Percentiles rank a stretch among this genome's conserved stretches.
phyloP scores from a whole-genome alignment of 2,797 vertebrate genomes.

The Aldrovandia affinis region DNA sequence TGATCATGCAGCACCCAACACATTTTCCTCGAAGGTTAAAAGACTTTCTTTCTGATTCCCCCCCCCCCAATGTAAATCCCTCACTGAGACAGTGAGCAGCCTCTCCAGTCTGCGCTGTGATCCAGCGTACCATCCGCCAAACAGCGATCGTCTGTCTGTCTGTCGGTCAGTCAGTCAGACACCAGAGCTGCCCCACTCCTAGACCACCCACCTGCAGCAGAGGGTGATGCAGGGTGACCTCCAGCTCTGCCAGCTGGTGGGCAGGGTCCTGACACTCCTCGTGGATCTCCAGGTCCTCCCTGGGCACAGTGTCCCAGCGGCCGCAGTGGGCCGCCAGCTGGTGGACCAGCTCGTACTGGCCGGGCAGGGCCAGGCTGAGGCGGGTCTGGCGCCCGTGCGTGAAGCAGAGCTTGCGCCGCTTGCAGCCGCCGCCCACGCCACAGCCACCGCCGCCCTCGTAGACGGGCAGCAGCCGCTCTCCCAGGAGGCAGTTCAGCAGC shows the following conservation, averaged over 20 bases:
- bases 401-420: conserved; percentile 87
- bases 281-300: conserved; percentile 88
- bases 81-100: neutral
- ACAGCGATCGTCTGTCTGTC: no score
- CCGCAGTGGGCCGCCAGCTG: conserved; percentile 86
- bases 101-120: no score
- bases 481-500: conserved; percentile 88
- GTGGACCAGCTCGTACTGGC: conserved; percentile 94
- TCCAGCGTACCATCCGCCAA: no score
- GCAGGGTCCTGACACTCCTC: conserved; percentile 86
- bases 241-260: conserved; percentile 87
- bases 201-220: conserved; percentile 82
- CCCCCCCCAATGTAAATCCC: no score
- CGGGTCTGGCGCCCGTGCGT: conserved; percentile 85
- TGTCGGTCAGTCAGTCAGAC: no score
- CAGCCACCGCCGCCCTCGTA: conserved; percentile 68
- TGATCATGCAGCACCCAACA: neutral
- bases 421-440: conserved; percentile 73
- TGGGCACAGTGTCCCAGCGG: conserved; percentile 91
- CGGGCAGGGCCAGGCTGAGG: conserved; percentile 87
- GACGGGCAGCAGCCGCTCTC: conserved; percentile 84
- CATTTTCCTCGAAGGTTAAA: neutral
- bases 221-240: conserved; percentile 88
- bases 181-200: no score
- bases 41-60: no score